A percentile compares a stretch with the other conserved stretches of the same genome.
Conservation (phyloP, 1,140 invertebrate genomes). For the Centruroides sculpturatus region DNA sequence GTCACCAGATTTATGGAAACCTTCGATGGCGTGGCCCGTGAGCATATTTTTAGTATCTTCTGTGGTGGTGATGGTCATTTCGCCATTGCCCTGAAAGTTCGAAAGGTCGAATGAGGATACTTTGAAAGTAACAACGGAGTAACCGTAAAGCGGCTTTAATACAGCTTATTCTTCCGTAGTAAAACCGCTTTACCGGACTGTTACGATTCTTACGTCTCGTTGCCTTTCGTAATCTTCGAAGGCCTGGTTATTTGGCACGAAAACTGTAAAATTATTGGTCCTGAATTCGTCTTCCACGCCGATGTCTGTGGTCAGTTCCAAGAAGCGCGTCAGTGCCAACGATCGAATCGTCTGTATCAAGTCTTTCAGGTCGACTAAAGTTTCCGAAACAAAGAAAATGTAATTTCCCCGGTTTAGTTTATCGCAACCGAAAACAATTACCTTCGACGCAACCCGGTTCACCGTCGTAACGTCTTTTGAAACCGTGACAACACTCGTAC, state of each 20-base stretch:
- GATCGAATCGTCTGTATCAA: conserved; percentile 36
- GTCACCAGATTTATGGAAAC: conserved; percentile 12
- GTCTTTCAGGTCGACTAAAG: conserved; percentile 33
- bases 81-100: neutral
- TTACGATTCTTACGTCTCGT: neutral
- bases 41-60: neutral
- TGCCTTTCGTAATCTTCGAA: conserved; percentile 22
- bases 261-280: conserved; percentile 36
- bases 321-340: conserved; percentile 37
- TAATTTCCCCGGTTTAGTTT: too few relatives aligned
- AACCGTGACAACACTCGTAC: conserved; percentile 45
- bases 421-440: conserved; percentile 5
- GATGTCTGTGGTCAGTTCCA: conserved; percentile 30
- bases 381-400: too few relatives aligned
- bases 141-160: too few relatives aligned
- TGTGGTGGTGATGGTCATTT: neutral
- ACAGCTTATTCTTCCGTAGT: too few relatives aligned
- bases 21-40: conserved; percentile 2
- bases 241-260: conserved; percentile 39
- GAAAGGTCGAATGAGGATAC: too few relatives aligned
- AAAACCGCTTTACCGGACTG: neutral
- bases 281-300: conserved; percentile 30
- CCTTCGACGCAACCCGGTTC: conserved; percentile 34
- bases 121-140: too few relatives aligned
- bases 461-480: conserved; percentile 28